Evolutionary conservation across 2,888 invertebrate genomes (phyloP), one percentile per base, ranked within the genome.

Genomic region (Aplocera efformata): DNA sequence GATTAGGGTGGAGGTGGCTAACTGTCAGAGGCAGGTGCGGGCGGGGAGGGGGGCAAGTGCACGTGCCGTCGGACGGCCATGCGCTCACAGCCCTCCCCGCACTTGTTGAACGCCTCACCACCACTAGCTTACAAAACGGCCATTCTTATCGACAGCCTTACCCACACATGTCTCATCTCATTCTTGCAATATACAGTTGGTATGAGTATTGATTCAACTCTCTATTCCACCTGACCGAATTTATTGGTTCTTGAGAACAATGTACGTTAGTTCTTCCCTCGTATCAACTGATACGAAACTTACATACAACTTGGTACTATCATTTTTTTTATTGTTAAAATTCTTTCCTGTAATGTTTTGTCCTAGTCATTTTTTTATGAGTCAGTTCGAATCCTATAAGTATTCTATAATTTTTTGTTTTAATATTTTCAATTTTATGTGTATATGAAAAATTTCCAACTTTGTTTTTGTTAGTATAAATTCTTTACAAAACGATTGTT

Each of bases 51-150:
- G 58, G 58, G 61, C 48, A 58, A 67, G 66, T 73, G 72, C 79
- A 84, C 83, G 82, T 80, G 83, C 85, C 83, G 79, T 77, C 80
- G 75, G 73, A 17, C 13, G 13, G 79, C 79, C 77, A 77, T 77
- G 79, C 80, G 79, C 73, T 74, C 68, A 67, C 66, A 17, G 69
- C 66, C 67, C 72, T 65, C 71, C 71, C 67, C 75, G 68, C 79
- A 84, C 84, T 84, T 84, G 85, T 84, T 85, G 84, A 79, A 67
- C 72, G 63, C 67, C 44, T 42, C 37, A 52, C 48, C 55, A 53
- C 56, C 64, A 54, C 58, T 50, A 56, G 52, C 56, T 42, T 48
- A 48, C 48, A 41, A 35, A 49, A 47, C 47, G 47, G 43, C 47
- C 41, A 52, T 54, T 50, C 49, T 47, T 34, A 33, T 42, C 38